Base-by-base conservation (phyloP, 1,140 invertebrate genomes). In the Nasonia giraulti region DNA sequence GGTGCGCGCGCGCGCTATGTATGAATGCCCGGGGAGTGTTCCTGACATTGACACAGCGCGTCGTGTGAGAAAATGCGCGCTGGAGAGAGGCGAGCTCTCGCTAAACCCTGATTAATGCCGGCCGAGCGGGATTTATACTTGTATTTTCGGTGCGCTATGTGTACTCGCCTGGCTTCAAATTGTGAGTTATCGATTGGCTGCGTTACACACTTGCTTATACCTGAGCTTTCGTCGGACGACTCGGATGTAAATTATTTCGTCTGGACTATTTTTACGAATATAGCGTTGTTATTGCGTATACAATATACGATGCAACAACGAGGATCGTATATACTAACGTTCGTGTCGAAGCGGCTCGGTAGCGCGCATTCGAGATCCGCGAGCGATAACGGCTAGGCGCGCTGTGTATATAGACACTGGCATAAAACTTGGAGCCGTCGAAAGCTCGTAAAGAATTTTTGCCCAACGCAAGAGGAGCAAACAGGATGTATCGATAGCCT, bases 51-150 rank as follows among this genome's bases (percentile, higher is more conserved):
- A 74, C 73, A 62, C 55, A 62, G 55, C 55, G 55, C 20, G 55
- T 62, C 55, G 55, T 62, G 55, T 62, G 55, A 62, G 55, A 62
- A 62, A 62, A 62, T 62, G 55, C 55, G 55, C 47, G 47, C 7
- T 8, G 14, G 47, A 12, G 47, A 50, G 47, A 62, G 55, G 33
- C 33, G 10, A 71, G 23, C 8, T 27, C 69, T 11, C 10, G 73
- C 73, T 74, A 37, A 74, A 74, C 73, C 33, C 31, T 74, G 73
- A 74, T 74, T 74, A 74, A 74, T 33, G 69, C 23, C 27, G 55
- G 55, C 55, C 55, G 55, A 7, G 14, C 17, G 55, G 55, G 55
- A 62, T 62, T 62, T 62, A 62, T 62, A 62, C n/a, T 62, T 62
- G 55, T 62, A 62, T 62, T 62, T 62, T 62, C 55, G 55, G 14